Conservation (phyloP, 2,113 vertebrate genomes). For the Apodemus sylvaticus region DNA sequence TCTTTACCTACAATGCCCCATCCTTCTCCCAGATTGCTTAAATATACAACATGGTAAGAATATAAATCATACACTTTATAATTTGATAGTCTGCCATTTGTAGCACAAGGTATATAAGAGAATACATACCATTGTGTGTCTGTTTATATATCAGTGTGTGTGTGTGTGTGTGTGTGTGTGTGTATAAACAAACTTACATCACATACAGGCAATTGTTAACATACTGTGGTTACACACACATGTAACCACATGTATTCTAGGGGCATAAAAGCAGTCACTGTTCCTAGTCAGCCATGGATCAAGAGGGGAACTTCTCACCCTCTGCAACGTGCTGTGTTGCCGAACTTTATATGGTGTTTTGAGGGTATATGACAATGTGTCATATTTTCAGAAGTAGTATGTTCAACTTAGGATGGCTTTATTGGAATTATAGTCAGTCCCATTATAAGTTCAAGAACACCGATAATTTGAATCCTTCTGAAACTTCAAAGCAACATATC, state of each 20-base stretch:
- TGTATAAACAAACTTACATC: not conserved
- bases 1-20: not conserved
- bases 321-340: not conserved
- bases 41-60: not conserved
- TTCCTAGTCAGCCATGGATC: not conserved
- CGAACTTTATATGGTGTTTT: not conserved
- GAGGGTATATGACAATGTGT: too few relatives aligned
- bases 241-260: not conserved
- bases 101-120: not conserved
- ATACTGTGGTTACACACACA: not conserved
- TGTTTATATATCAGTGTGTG: not conserved
- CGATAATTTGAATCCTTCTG: conserved; percentile 30
- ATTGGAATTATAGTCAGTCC: not conserved
- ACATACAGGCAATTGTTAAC: not conserved
- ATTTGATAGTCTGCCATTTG: conserved; percentile 17
- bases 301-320: not conserved
- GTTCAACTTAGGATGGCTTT: not conserved
- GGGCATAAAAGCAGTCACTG: not conserved
- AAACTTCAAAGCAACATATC: conserved; percentile 35
- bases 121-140: not conserved
- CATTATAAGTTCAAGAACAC: not conserved
- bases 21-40: not conserved
- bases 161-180: not conserved
- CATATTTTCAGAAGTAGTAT: not conserved
- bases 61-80: not conserved